phyloP scores from a whole-genome alignment of 2,113 vertebrate species.

The Ariopsis seemanni region DNA sequence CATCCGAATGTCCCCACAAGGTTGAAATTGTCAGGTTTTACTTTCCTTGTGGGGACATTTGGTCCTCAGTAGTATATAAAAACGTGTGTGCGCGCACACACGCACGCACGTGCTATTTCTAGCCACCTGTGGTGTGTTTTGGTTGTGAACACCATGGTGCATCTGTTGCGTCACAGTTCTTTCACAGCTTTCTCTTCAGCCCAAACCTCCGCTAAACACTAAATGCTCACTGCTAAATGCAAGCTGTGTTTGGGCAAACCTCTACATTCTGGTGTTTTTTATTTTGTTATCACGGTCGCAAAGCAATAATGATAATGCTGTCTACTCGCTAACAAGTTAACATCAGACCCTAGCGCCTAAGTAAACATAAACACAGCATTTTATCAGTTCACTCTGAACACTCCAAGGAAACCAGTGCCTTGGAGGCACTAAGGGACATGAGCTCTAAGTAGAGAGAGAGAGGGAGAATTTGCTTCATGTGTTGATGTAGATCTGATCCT shows the following conservation, averaged over 20 bases:
- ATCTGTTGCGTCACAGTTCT: constrained; percentile 39
- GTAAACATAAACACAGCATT: background rate
- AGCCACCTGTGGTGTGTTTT: constrained; percentile 35
- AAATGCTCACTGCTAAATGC: background rate
- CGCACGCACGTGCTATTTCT: constrained; percentile 2
- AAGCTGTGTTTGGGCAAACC: background rate
- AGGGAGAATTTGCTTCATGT: too few relatives aligned
- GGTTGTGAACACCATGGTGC: constrained; percentile 26
- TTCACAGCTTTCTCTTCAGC: background rate
- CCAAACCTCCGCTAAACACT: background rate
- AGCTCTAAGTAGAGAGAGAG: background rate
- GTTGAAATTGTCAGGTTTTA: too few relatives aligned
- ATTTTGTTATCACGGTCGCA: background rate
- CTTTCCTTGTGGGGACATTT: too few relatives aligned
- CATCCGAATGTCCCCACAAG: too few relatives aligned
- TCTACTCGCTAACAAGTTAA: background rate
- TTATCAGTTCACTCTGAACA: background rate
- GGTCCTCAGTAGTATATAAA: too few relatives aligned
- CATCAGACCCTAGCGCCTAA: background rate
- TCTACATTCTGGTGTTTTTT: background rate
- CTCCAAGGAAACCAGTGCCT: constrained; percentile 16
- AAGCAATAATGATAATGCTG: background rate
- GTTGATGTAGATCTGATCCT: background rate
- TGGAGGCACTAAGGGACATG: constrained; percentile 8
- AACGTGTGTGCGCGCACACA: background rate